A percentile compares a stretch with the other conserved stretches of the same genome.
phyloP scores from a whole-genome alignment of 2,888 invertebrate species.

The Drosophila monieri region DNA sequence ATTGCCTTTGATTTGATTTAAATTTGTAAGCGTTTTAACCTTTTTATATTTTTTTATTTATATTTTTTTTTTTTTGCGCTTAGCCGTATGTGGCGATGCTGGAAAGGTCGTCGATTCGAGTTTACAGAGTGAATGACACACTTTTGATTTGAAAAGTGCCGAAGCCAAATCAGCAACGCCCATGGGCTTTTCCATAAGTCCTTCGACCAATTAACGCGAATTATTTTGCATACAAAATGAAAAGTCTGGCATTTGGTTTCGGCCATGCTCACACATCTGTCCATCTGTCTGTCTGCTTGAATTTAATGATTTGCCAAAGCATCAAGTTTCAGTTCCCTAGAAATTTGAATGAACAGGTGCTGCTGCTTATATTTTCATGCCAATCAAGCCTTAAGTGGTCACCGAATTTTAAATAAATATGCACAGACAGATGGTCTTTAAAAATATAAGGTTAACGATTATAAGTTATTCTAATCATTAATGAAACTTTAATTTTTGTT shows the following conservation, averaged over 20 bases:
- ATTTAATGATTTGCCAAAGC: slow-evolving; percentile 4
- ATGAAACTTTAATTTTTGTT: neutral
- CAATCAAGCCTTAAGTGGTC: neutral
- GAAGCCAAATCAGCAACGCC: slow-evolving; percentile 23
- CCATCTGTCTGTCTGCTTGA: slow-evolving; percentile 5
- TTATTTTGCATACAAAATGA: slow-evolving; percentile 50
- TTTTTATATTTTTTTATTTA: slow-evolving; percentile 12
- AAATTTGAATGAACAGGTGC: slow-evolving; percentile 6
- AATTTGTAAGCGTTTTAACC: slow-evolving; percentile 48
- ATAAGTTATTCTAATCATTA: neutral
- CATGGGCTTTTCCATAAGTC: slow-evolving; percentile 42
- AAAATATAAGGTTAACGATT: neutral
- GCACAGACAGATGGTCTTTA: neutral
- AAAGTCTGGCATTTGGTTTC: neutral
- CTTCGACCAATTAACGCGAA: slow-evolving; percentile 46
- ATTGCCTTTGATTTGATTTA: slow-evolving; percentile 42
- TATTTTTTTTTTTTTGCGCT: slow-evolving; percentile 2
- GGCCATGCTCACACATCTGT: neutral
- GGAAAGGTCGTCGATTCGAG: slow-evolving; percentile 47
- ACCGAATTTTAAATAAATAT: neutral
- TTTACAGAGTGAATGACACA: slow-evolving; percentile 46
- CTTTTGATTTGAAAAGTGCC: slow-evolving; percentile 33
- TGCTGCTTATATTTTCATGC: neutral
- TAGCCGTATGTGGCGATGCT: slow-evolving; percentile 26
- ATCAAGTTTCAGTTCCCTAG: neutral